Evolutionary conservation across 2,888 invertebrate species (phyloP).

Genomic region (Choristoneura rosaceana): DNA sequence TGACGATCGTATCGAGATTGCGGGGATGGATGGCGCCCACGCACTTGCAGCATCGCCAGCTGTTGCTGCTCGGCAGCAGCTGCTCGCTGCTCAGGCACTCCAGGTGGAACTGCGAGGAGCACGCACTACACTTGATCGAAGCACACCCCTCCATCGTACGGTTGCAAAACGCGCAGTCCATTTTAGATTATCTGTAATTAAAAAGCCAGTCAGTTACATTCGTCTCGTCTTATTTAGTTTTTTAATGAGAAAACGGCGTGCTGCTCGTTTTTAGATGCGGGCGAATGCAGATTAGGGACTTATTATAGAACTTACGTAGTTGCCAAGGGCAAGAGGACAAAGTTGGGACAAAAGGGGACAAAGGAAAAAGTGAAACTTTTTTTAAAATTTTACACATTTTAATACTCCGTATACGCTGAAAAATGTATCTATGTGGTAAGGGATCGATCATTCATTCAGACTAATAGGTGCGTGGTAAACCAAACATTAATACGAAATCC

Average conservation of each 20-base stretch:
- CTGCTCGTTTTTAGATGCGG: no score
- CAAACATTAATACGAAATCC: not conserved
- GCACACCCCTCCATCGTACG: slow-evolving; percentile 71
- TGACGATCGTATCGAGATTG: slow-evolving; percentile 52
- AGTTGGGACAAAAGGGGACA: no score
- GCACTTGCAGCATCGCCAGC: slow-evolving; percentile 71
- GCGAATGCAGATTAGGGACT: no score
- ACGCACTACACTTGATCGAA: slow-evolving; percentile 71
- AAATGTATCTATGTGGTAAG: no score
- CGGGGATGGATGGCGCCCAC: slow-evolving; percentile 49
- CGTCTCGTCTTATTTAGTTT: not conserved
- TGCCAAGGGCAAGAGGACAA: no score
- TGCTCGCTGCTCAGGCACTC: slow-evolving; percentile 69
- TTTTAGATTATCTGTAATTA: slow-evolving; percentile 45
- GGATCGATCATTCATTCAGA: not conserved
- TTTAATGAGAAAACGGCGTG: no score
- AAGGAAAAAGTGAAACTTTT: no score
- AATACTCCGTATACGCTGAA: no score
- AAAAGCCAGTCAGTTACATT: not conserved
- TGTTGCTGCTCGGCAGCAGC: slow-evolving; percentile 63
- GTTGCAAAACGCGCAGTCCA: slow-evolving; percentile 74
- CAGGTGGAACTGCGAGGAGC: slow-evolving; percentile 71
- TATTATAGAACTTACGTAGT: no score
- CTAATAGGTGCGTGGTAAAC: not conserved
- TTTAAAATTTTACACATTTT: no score